phyloP scores from a whole-genome alignment of 2,888 invertebrate species.

The Andrena bucephala region DNA sequence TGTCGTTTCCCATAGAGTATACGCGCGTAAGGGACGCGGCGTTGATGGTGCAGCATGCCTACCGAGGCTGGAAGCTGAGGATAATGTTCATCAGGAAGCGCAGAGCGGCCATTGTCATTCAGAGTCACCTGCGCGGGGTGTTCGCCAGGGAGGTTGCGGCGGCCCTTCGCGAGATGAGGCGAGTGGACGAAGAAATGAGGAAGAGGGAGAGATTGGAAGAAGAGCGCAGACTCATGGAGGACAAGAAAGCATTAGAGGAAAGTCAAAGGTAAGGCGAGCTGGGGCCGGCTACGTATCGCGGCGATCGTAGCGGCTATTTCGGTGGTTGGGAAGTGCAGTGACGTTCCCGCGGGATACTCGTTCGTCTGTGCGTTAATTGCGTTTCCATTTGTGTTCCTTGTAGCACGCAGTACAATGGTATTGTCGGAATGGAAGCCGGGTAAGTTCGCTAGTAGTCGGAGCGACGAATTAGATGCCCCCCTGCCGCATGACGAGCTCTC shows the following conservation, averaged over 20 bases:
- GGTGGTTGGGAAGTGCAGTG: conserved; percentile 11
- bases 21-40: conserved; percentile 89
- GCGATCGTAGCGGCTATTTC: not conserved
- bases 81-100: conserved; percentile 92
- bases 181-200: conserved; percentile 94
- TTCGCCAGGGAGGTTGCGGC: conserved; percentile 96
- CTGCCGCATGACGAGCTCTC: conserved; percentile 49
- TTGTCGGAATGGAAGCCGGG: conserved; percentile 86
- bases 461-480: conserved; percentile 51
- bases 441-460: conserved; percentile 81
- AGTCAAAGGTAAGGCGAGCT: conserved; percentile 87
- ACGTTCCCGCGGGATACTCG: conserved; percentile 28
- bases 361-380: conserved; percentile 64
- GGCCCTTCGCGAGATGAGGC: conserved; percentile 94
- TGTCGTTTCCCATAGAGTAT: conserved; percentile 86
- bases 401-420: conserved; percentile 86
- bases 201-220: conserved; percentile 91
- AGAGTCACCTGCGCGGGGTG: conserved; percentile 94
- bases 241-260: conserved; percentile 88
- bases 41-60: conserved; percentile 92
- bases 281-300: not conserved
- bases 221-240: conserved; percentile 87
- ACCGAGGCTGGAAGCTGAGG: conserved; percentile 93
- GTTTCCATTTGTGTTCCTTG: conserved; percentile 77
- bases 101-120: conserved; percentile 94